Evolutionary conservation across 35 echinoderm and acorn worm species (phyloP), one percentile per base, ranked within the genome.

Genomic region (Holothuria glaberrima): DNA sequence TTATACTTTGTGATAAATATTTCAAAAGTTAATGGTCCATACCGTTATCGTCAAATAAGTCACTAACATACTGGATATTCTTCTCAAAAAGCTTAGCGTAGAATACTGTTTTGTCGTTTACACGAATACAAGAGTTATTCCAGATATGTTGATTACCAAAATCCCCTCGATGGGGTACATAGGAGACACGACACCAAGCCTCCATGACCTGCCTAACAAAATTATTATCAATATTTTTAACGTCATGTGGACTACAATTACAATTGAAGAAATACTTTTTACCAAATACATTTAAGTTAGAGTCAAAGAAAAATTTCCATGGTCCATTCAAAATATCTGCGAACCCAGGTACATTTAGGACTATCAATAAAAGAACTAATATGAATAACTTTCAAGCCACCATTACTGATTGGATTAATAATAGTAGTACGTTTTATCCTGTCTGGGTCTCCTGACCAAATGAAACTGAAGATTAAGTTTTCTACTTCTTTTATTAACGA

Each of bases 151-250:
- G 78, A 6, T 12, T 57, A 52, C 78, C 78, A 32, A 57, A 82
- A 57, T 82, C 30, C 6, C 30, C n/a, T 54, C 48, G 13, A 27
- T 46, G 48, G n/a, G 7, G 24, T 13, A 1, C n/a, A 30, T 29
- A 82, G 25, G 78, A 82, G 24, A 27, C 24, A 82, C 48, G 38
- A 59, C 78, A 82, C 78, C 78, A 82, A 24, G 78, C 78, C 45
- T 78, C 74, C 22, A 35, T 48, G 33, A 78, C 74, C 74, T 78
- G 74, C n/a, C 74, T 78, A 78, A 78, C 35, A 78, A 78, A 78
- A n/a, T 48, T 48, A 25, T 78, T 78, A 78, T 48, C 22, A 44
- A 78, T 78, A 48, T 4, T 45, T 78, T 78, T 36, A 48, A 78
- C 45, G 22, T 78, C 74, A 48, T 32, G 29, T 78, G 74, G 33